phyloP scores from a whole-genome alignment of 2,888 invertebrate genomes.

The Drosophila longiperda region DNA sequence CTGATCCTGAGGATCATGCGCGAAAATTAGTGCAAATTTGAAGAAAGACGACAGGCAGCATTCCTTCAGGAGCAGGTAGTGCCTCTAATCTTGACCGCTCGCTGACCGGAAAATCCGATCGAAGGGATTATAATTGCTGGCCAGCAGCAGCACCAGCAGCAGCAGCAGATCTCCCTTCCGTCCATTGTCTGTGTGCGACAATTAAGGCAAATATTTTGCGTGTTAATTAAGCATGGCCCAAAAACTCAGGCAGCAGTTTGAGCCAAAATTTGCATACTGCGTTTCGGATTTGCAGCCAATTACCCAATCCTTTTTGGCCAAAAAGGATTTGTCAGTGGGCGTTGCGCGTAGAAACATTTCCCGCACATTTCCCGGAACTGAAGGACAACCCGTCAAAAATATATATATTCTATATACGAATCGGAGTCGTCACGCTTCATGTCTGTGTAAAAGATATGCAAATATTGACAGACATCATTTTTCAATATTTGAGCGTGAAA shows the following conservation, averaged over 20 bases:
- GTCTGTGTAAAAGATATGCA: conserved; percentile 67
- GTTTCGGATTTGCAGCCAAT: conserved; percentile 78
- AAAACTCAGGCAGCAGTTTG: not conserved
- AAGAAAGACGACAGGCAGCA: not conserved
- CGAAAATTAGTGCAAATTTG: conserved; percentile 70
- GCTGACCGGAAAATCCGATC: conserved; percentile 82
- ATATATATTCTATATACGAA: not conserved
- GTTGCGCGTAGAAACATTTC: conserved; percentile 43
- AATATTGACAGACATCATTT: conserved; percentile 79
- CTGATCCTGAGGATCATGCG: conserved; percentile 63
- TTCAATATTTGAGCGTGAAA: conserved; percentile 75
- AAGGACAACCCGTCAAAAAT: conserved; percentile 1
- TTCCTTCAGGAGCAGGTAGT: conserved; percentile 50
- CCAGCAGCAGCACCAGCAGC: not conserved
- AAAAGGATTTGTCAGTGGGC: conserved; percentile 73
- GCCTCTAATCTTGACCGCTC: conserved; percentile 21
- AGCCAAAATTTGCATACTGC: conserved; percentile 65
- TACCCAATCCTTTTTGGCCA: conserved; percentile 76
- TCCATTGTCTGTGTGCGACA: conserved; percentile 59
- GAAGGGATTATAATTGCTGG: conserved; percentile 77
- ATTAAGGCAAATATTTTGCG: conserved; percentile 83
- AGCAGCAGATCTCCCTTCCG: conserved; percentile 9
- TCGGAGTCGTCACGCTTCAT: conserved; percentile 54
- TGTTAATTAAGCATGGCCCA: conserved; percentile 77
- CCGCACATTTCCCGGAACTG: conserved; percentile 36